These are phyloP conservation scores for Pempheris klunzingeri DNA, from an alignment of 2,797 vertebrate genomes.

Conservation along the genomic window DNA sequence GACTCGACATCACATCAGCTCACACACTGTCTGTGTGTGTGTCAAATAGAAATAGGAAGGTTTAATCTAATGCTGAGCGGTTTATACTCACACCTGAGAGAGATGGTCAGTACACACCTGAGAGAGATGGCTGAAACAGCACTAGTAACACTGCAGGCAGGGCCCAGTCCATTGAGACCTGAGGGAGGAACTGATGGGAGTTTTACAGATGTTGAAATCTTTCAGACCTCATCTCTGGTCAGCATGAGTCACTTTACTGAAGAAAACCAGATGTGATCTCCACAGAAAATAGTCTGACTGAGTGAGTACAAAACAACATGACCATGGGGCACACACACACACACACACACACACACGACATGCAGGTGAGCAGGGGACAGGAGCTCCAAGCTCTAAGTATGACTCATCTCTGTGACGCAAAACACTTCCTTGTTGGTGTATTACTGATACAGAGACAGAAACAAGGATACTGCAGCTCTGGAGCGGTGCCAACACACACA, in stretches of 20 bases:
- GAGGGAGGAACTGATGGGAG: constrained; percentile 5
- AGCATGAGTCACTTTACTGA: constrained; percentile 34
- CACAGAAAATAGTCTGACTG: too few relatives aligned
- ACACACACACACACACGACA: neutral
- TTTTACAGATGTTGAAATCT: constrained; percentile 13
- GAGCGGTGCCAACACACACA: too few relatives aligned
- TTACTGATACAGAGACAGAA: neutral
- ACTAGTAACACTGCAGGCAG: constrained; percentile 64
- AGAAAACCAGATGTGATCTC: constrained; percentile 19
- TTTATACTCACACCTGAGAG: neutral
- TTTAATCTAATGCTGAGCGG: neutral
- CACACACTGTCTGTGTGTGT: too few relatives aligned
- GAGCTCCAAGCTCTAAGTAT: too few relatives aligned
- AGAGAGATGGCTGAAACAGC: constrained; percentile 60
- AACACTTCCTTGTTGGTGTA: neutral
- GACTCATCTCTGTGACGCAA: neutral
- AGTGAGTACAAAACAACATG: neutral
- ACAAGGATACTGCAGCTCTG: neutral
- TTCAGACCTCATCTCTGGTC: neutral
- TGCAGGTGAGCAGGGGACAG: too few relatives aligned
- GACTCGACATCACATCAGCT: neutral
- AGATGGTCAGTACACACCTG: constrained; percentile 61
- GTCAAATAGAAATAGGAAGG: neutral
- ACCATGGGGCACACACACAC: neutral
- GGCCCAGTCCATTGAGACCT: constrained; percentile 76